Conservation (phyloP, 2,797 vertebrate genomes). For the Urocyon cinereoargenteus region DNA sequence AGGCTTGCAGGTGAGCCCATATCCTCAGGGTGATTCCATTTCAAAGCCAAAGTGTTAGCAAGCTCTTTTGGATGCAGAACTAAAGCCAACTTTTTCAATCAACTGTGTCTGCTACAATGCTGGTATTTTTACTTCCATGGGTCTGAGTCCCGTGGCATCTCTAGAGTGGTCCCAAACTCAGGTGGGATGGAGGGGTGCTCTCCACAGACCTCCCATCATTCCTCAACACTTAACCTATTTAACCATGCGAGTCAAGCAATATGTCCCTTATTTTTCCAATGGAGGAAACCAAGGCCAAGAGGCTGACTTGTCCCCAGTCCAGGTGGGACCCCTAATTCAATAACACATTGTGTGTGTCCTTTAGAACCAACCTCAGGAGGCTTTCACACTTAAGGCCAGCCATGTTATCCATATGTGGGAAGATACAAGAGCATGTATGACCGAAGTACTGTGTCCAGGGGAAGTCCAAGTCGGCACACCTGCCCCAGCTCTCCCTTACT, state of each 20-base stretch:
- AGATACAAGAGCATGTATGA: accelerated
- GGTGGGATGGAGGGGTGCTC: too few relatives aligned
- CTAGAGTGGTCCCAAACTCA: background rate
- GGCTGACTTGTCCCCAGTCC: background rate
- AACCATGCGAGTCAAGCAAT: accelerated
- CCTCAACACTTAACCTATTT: background rate
- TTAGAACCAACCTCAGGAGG: background rate
- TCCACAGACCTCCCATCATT: background rate
- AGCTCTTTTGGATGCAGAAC: background rate
- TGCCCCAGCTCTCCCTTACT: background rate
- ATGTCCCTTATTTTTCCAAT: background rate
- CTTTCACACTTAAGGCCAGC: background rate
- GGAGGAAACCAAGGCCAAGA: background rate
- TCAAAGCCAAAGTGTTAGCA: background rate
- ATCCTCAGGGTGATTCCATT: background rate
- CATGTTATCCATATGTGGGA: accelerated
- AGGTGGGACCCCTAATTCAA: background rate
- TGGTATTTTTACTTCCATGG: background rate
- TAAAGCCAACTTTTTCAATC: background rate
- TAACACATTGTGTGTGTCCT: accelerated
- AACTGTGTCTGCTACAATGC: too few relatives aligned
- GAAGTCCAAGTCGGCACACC: accelerated
- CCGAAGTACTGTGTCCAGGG: too few relatives aligned
- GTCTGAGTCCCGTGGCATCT: background rate
- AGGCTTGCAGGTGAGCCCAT: background rate